Percentiles rank a stretch among this genome's conserved stretches.
Conservation (phyloP, 2,113 vertebrate genomes). For the Typhlomys cinereus region DNA sequence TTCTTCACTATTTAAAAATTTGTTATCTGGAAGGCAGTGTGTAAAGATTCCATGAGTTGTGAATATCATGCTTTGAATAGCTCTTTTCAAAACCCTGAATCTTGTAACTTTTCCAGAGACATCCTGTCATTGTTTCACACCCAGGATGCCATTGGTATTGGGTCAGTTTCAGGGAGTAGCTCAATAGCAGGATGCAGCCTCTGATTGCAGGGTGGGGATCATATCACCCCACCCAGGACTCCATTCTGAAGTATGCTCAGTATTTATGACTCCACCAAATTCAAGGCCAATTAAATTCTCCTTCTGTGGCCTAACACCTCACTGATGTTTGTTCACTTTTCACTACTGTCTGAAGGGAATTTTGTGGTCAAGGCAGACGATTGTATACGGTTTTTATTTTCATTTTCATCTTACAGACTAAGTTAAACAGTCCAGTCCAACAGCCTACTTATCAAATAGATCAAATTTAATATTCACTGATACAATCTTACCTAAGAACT, state of each 20-base stretch:
- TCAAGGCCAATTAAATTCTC: background rate
- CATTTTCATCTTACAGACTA: constrained; percentile 26
- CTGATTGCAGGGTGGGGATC: constrained; percentile 8
- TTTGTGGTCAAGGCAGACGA: background rate
- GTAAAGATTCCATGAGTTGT: constrained; percentile 32
- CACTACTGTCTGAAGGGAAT: constrained; percentile 1
- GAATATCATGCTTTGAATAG: constrained; percentile 56
- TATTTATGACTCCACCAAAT: background rate
- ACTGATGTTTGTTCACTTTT: background rate
- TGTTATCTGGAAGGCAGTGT: background rate
- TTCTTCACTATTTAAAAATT: constrained; percentile 55
- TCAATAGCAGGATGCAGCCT: constrained; percentile 54
- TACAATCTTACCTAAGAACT: constrained; percentile 45
- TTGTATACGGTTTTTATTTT: constrained; percentile 39
- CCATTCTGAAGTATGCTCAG: background rate
- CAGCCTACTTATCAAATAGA: constrained; percentile 45
- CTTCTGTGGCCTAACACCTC: background rate
- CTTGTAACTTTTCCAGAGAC: constrained; percentile 52
- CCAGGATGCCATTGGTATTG: background rate
- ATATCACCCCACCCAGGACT: accelerated
- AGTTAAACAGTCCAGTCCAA: constrained; percentile 11
- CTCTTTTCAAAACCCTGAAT: background rate
- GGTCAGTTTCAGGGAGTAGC: background rate
- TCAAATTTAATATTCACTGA: constrained; percentile 56
- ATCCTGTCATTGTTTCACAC: constrained; percentile 66